Conservation (phyloP, 2,113 vertebrate genomes). For the Nesoenas mayeri region DNA sequence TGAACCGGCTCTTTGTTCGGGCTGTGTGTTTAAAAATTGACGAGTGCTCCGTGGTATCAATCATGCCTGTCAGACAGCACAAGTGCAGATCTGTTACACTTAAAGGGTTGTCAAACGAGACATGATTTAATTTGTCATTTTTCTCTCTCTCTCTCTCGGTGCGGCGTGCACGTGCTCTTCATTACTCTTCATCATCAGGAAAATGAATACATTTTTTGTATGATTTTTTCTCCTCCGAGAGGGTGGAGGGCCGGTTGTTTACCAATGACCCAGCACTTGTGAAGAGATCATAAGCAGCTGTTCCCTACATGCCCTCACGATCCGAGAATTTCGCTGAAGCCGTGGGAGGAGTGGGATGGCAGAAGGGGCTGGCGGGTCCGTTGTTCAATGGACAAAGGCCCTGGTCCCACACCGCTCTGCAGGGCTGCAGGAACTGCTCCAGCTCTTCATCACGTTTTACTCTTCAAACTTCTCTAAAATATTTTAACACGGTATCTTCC, state of each 20-base stretch:
- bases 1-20: constrained; percentile 79
- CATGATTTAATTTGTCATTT: constrained; percentile 79
- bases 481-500: background rate
- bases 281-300: constrained; percentile 75
- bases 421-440: background rate
- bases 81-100: constrained; percentile 78
- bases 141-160: constrained; percentile 34
- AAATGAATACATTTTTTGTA: constrained; percentile 75
- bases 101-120: constrained; percentile 73
- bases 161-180: constrained; percentile 68
- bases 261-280: constrained; percentile 70
- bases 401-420: background rate
- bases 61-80: constrained; percentile 73
- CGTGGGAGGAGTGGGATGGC: constrained; percentile 33
- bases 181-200: constrained; percentile 66
- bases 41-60: constrained; percentile 75
- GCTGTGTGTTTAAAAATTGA: constrained; percentile 77
- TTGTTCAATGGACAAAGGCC: constrained; percentile 52
- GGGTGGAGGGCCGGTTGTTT: constrained; percentile 67
- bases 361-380: background rate
- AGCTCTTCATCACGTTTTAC: background rate
- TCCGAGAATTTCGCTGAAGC: constrained; percentile 19
- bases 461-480: background rate
- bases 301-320: constrained; percentile 61
- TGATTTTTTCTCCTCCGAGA: background rate